Evolutionary conservation across 1,140 invertebrate genomes (phyloP).

Genomic region (Papilio xuthus): DNA sequence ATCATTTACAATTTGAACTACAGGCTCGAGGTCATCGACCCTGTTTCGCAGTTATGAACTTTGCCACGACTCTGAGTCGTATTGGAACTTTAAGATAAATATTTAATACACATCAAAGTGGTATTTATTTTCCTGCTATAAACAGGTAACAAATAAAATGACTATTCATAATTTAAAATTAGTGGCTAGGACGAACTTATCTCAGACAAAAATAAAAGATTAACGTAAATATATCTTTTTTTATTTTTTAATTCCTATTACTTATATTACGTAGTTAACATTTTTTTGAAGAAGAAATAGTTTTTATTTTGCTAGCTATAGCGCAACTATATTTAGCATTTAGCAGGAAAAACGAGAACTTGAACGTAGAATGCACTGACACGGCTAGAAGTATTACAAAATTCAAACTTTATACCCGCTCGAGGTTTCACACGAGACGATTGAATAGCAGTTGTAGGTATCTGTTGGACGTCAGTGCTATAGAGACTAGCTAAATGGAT

Average conservation of each 20-base stretch:
- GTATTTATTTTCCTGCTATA: no score
- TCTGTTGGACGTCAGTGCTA: no score
- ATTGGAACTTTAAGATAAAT: background rate
- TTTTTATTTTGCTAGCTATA: background rate
- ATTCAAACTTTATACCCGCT: background rate
- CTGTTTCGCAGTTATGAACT: conserved; percentile 8
- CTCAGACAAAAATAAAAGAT: no score
- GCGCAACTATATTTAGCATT: background rate
- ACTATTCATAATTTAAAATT: no score
- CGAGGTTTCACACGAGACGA: background rate
- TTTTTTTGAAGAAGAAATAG: no score
- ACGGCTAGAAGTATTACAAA: background rate
- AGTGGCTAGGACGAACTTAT: no score
- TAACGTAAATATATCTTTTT: background rate
- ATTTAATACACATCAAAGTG: background rate
- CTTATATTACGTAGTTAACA: background rate
- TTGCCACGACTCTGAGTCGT: background rate
- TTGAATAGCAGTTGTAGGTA: background rate
- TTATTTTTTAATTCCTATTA: no score
- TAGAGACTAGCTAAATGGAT: no score
- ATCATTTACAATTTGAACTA: background rate
- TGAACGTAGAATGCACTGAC: background rate
- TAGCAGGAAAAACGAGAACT: background rate
- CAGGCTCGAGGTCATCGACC: background rate
- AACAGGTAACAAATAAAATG: no score